Percentiles rank a stretch among this genome's conserved stretches.
phyloP scores from a whole-genome alignment of 1,140 invertebrate species.

The Bathynomus jamesi region DNA sequence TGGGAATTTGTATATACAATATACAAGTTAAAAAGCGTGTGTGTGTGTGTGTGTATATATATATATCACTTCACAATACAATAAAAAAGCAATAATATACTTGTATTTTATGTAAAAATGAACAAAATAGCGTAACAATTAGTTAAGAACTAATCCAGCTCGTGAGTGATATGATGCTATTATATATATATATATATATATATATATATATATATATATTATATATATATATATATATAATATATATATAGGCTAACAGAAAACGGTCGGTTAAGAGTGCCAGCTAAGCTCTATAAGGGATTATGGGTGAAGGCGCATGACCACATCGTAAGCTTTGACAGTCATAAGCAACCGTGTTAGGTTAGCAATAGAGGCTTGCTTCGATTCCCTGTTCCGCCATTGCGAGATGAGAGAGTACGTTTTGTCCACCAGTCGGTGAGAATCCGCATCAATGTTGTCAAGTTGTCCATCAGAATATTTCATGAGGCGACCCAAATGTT shows the following conservation, averaged over 20 bases:
- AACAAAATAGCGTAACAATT: no score
- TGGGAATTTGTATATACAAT: not conserved
- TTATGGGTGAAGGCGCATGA: not conserved
- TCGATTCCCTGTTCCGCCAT: slow-evolving; percentile 10
- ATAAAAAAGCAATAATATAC: no score
- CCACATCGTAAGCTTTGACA: slow-evolving; percentile 5
- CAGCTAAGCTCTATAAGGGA: no score
- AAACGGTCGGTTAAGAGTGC: no score
- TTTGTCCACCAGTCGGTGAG: slow-evolving; percentile 10
- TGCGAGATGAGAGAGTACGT: not conserved
- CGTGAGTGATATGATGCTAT: not conserved
- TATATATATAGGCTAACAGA: slow-evolving; percentile 3
- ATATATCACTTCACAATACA: not conserved
- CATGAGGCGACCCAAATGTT: slow-evolving; percentile 4
- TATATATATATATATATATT: slow-evolving; percentile 3
- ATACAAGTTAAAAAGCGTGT: not conserved
- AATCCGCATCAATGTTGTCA: slow-evolving; percentile 14
- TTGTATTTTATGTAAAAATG: no score
- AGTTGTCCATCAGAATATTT: slow-evolving; percentile 9
- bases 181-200: slow-evolving; percentile 3
- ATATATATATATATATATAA: slow-evolving; percentile 3
- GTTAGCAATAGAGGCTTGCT: slow-evolving; percentile 8
- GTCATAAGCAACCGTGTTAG: slow-evolving; percentile 8
- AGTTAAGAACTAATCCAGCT: no score
- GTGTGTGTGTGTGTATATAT: not conserved